Conservation (phyloP, 1,140 invertebrate species). For the Panagrolaimus sp. region DNA sequence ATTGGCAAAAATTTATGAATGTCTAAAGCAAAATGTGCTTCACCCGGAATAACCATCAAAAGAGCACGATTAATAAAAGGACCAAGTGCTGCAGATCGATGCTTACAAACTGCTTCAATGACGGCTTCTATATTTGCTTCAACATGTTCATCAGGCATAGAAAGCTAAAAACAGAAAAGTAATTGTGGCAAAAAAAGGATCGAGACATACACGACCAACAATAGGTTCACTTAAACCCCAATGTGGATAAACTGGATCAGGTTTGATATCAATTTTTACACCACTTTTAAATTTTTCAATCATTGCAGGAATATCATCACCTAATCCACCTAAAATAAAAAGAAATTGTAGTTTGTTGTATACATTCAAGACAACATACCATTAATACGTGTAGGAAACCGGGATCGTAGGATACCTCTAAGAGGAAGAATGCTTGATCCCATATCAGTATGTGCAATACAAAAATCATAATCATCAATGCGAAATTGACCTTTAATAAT, state of each 20-base stretch:
- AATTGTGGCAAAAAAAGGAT: conserved; percentile 12
- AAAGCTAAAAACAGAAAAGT: conserved; percentile 35
- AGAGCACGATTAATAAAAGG: conserved; percentile 52
- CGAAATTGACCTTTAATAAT: conserved; percentile 56
- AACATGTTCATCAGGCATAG: conserved; percentile 49
- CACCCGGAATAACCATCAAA: conserved; percentile 45
- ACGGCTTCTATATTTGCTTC: conserved; percentile 48
- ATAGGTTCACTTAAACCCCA: conserved; percentile 51
- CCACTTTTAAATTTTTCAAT: conserved; percentile 50
- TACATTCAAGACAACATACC: conserved; percentile 23
- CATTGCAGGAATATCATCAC: conserved; percentile 41
- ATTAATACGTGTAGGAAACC: conserved; percentile 51
- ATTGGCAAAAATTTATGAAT: conserved; percentile 44
- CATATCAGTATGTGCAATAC: conserved; percentile 54
- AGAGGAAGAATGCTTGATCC: conserved; percentile 43
- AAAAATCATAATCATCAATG: conserved; percentile 57
- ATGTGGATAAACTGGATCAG: conserved; percentile 47
- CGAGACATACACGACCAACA: conserved; percentile 42
- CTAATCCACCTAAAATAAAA: conserved; percentile 43
- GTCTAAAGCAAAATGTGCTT: conserved; percentile 41
- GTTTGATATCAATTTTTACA: conserved; percentile 49
- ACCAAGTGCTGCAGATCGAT: conserved; percentile 50
- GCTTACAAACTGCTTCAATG: conserved; percentile 43
- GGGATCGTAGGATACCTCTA: conserved; percentile 47
- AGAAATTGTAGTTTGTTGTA: not conserved